A percentile compares a stretch with the other conserved stretches of the same genome.
Conservation (phyloP, 2,888 invertebrate genomes). For the Synergus itoensis region DNA sequence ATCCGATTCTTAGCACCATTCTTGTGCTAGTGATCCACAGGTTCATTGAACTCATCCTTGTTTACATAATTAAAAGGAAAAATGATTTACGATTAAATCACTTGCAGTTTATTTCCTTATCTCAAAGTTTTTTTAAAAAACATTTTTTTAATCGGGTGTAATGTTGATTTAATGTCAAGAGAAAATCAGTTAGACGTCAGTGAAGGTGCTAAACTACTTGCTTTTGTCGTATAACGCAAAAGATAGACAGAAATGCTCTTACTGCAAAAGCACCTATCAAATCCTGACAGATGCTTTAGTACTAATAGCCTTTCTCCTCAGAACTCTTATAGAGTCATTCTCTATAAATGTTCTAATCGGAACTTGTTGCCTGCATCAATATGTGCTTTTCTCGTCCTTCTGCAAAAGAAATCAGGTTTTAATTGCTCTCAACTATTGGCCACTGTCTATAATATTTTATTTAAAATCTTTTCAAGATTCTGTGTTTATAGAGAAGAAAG, state of each 20-base stretch:
- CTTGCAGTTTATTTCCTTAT: neutral
- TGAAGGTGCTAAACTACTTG: neutral
- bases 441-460: too few species aligned
- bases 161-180: neutral
- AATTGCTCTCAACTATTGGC: neutral
- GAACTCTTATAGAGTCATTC: neutral
- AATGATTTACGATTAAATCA: neutral
- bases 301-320: constrained; percentile 10
- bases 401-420: neutral
- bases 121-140: neutral
- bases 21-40: neutral
- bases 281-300: neutral
- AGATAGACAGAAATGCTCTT: neutral
- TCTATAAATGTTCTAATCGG: neutral
- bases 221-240: neutral
- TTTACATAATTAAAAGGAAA: neutral
- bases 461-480: too few species aligned
- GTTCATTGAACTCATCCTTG: neutral
- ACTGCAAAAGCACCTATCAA: constrained; percentile 1
- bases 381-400: neutral
- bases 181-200: neutral
- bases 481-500: too few species aligned
- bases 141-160: too few species aligned
- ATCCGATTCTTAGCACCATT: neutral
- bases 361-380: neutral